Evolutionary conservation across 1,140 invertebrate species (phyloP).

Genomic region (Helicoverpa zea): DNA sequence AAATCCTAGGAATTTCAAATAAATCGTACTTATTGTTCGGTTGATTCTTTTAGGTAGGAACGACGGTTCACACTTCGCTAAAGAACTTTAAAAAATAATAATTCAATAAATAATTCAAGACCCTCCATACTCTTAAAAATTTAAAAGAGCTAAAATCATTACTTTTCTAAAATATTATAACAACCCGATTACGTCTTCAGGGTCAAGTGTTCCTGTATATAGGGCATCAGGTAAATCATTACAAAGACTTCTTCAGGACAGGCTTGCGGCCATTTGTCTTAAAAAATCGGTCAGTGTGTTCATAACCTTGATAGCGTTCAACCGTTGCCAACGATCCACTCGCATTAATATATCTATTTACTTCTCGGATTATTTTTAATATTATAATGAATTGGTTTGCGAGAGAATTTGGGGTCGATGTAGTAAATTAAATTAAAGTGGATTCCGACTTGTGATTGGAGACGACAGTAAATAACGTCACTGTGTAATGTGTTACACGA

Average conservation of each 20-base stretch:
- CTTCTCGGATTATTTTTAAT: background rate
- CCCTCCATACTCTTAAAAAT: no score
- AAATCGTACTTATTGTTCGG: no score
- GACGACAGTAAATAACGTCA: no score
- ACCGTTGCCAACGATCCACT: slow-evolving; percentile 5
- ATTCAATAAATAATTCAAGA: no score
- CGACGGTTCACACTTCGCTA: no score
- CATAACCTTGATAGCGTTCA: background rate
- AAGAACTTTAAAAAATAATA: no score
- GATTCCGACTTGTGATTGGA: no score
- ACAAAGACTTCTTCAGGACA: background rate
- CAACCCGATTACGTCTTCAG: background rate
- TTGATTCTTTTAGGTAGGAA: no score
- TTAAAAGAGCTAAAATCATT: no score
- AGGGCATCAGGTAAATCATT: slow-evolving; percentile 12
- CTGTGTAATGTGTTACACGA: no score
- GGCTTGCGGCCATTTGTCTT: background rate
- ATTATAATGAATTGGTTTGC: background rate
- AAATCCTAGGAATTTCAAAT: no score
- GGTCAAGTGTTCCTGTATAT: background rate
- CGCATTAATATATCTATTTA: background rate
- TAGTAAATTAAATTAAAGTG: background rate
- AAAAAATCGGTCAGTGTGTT: slow-evolving; percentile 6
- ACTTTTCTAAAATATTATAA: no score
- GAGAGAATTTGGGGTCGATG: background rate